Evolutionary conservation across 1,140 invertebrate genomes (phyloP), one percentile per base, ranked within the genome.

Genomic region (Cydia pomonella): DNA sequence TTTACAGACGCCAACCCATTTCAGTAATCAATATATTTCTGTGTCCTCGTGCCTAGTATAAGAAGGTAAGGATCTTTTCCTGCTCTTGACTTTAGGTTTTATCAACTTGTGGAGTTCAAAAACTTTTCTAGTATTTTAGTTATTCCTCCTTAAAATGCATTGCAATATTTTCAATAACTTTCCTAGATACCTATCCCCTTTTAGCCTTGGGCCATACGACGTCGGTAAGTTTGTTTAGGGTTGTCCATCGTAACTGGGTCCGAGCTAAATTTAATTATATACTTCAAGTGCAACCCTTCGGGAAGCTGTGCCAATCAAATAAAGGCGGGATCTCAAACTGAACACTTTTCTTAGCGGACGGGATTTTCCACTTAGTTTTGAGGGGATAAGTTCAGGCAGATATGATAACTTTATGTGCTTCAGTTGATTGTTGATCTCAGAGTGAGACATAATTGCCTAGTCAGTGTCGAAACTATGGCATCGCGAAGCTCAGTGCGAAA

Each of bases 261-360:
- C 72, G 72, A 84, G 83, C 77, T 81, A 83, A 84, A 84, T 84
- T 80, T 81, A 81, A 84, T 82, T 76, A 76, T 78, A 80, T 81
- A 82, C 82, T 84, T 82, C 79, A 73, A 79, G 66, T 78, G 73
- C 75, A 77, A 76, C 76, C 77, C 75, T 80, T 79, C 64, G 77
- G 71, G 76, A 76, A 77, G 62, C 72, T 76, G 29, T 77, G 59
- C 38, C 69, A 63, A 44, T 76, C 59, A 72, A 62, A 53, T 62
- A 33, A 72, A 72, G 59, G 13, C 41, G 53, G 66, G 44, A 50
- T 72, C 13, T 41, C 33, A 71, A 44, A 44, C 29, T 10, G 64
- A 33, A 38, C 29, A 38, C 64, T n/a, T 41, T 69, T 69, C n/a
- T 41, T 69, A 18, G 64, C n/a, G 27, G 18, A 41, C 6, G 29